Percentiles rank a stretch among this genome's conserved stretches.
Evolutionary conservation across 2,797 vertebrate genomes (phyloP).

Genomic region (Betta splendens): DNA sequence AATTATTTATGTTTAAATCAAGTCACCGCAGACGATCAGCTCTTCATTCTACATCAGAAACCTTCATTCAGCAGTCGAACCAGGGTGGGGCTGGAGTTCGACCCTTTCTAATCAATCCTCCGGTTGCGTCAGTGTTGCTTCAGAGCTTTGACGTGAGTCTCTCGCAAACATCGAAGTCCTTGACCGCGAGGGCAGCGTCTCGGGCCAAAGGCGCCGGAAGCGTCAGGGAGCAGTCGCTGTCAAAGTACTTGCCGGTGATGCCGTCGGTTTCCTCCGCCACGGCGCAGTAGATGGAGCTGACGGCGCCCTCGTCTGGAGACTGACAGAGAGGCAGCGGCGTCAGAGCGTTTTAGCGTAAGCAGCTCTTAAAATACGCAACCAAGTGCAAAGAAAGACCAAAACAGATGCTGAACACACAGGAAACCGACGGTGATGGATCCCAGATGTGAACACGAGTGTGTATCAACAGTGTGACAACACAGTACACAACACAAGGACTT

Average conservation of each 20-base stretch:
- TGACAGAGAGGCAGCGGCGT: constrained; percentile 54
- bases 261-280: constrained; percentile 84
- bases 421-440: not conserved
- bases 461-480: no score
- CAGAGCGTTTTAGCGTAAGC: no score
- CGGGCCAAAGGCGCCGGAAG: constrained; percentile 75
- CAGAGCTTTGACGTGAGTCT: constrained; percentile 79
- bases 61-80: not conserved
- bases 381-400: no score
- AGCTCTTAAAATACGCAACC: no score
- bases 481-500: no score
- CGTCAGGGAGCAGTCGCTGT: constrained; percentile 80
- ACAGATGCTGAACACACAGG: no score
- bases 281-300: constrained; percentile 85
- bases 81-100: constrained; percentile 4
- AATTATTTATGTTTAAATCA: not conserved
- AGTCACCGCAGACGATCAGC: not conserved
- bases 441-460: constrained; percentile 19
- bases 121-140: constrained; percentile 18
- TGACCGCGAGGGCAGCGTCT: constrained; percentile 76
- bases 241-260: constrained; percentile 88
- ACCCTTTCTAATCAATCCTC: constrained; percentile 18
- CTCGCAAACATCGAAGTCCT: constrained; percentile 86
- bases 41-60: not conserved
- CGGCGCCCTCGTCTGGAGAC: constrained; percentile 82